phyloP scores from a whole-genome alignment of 2,113 vertebrate species.

The Chiloscyllium plagiosum region DNA sequence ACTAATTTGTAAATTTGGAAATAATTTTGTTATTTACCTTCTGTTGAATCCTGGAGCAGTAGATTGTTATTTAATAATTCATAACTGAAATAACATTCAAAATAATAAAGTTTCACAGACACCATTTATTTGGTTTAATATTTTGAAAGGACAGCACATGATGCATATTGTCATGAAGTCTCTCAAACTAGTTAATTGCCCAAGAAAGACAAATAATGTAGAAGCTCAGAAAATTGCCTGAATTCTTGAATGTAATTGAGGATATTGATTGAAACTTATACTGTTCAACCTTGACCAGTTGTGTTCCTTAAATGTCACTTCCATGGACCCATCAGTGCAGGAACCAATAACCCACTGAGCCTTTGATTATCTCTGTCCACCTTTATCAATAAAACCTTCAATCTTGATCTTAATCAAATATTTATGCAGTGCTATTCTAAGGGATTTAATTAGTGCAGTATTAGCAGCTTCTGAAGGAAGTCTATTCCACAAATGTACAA shows the following conservation, averaged over 20 bases:
- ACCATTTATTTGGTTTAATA: neutral
- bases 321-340: slow-evolving; percentile 5
- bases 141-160: neutral
- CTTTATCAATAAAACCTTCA: slow-evolving; percentile 26
- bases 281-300: slow-evolving; percentile 25
- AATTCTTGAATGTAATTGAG: slow-evolving; percentile 24
- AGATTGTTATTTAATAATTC: neutral
- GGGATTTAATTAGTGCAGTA: slow-evolving; percentile 3
- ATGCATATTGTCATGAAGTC: neutral
- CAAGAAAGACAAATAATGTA: neutral
- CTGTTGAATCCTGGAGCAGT: neutral
- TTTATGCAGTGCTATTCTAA: slow-evolving; percentile 16
- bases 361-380: slow-evolving; percentile 24
- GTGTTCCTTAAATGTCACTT: slow-evolving; percentile 21
- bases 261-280: slow-evolving; percentile 25
- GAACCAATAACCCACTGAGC: neutral
- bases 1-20: neutral
- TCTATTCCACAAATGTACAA: neutral
- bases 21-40: neutral
- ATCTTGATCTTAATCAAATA: slow-evolving; percentile 14
- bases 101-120: neutral
- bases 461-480: slow-evolving; percentile 11
- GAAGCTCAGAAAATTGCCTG: slow-evolving; percentile 11
- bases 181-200: neutral
- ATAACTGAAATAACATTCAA: neutral